Evolutionary conservation across 2,113 vertebrate species (phyloP), one percentile per base, ranked within the genome.

Genomic region (Syngnathus scovelli): DNA sequence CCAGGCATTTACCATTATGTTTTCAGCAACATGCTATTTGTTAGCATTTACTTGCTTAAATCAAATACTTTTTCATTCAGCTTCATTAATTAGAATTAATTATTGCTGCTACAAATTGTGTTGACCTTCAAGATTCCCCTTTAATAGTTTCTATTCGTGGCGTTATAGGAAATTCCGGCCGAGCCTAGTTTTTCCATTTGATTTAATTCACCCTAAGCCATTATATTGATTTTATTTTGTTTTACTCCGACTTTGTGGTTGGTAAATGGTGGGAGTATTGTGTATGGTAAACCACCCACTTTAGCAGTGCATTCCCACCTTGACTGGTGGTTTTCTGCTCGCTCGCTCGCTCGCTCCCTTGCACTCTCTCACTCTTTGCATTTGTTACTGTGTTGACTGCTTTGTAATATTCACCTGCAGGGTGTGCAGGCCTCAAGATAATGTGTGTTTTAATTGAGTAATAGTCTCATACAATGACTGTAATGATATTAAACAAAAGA

Each of bases 221-320:
- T 51, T n/a, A 3, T 9, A 51, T 43, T 67, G 66, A 64, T 58
- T 72, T 56, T 67, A 46, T 71, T 74, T 67, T 65, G 48, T 62
- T 72, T 74, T 72, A 48, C 64, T 77, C 67, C 68, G 52, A 43
- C 70, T 21, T 38, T 77, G 80, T 80, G 70, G 79, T 71, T 80
- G 71, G 74, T 74, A 80, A 82, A 33, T 13, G 43, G 49, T 70
- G 54, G 18, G 70, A 71, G 68, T 66, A 66, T 56, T 63, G 72
- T 58, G 56, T 79, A 71, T 75, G 72, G 64, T 74, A 77, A 82
- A 67, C 18, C 65, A 36, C 78, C 46, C 61, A 69, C 61, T 74
- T 68, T 51, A 76, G 66, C 43, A 73, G 68, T 43, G 55, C 59
- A 60, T 70, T 69, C 71, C 51, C 43, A 66, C 27, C 13, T 65